These are phyloP conservation scores for Cyprinella venusta DNA, from an alignment of 2,797 vertebrate genomes.

Conservation along the genomic window DNA sequence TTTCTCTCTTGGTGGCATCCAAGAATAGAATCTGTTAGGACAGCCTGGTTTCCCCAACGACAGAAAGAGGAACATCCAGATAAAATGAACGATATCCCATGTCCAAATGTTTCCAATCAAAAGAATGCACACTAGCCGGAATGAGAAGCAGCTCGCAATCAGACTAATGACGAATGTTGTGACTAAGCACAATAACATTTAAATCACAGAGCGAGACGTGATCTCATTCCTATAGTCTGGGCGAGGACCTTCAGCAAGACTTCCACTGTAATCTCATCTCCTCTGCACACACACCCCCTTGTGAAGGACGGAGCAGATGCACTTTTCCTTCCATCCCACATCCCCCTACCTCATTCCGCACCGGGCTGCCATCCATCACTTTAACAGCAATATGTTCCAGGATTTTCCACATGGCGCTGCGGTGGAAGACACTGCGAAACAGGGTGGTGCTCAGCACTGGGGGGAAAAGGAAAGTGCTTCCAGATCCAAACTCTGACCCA, in stretches of 20 bases:
- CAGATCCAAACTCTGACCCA: conserved; percentile 64
- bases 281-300: conserved; percentile 38
- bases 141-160: conserved; percentile 10
- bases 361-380: conserved; percentile 62
- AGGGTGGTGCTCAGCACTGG: conserved; percentile 50
- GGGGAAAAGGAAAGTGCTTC: conserved; percentile 62
- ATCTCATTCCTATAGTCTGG: conserved; percentile 39
- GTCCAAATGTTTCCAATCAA: background rate
- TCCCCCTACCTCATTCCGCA: conserved; percentile 39
- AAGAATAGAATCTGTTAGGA: conserved; percentile 33
- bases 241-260: conserved; percentile 37
- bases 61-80: background rate
- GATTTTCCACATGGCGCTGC: conserved; percentile 58
- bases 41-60: background rate
- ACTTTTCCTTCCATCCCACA: conserved; percentile 43
- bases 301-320: conserved; percentile 65
- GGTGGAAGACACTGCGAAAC: conserved; percentile 44
- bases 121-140: background rate
- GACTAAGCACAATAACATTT: conserved; percentile 13
- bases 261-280: conserved; percentile 44
- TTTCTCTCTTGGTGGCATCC: conserved; percentile 48
- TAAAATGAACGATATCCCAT: background rate
- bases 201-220: conserved; percentile 4
- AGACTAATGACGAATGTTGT: conserved; percentile 27
- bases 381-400: conserved; percentile 58